Conservation (phyloP, 2,113 vertebrate species). For the Tetrax tetrax region DNA sequence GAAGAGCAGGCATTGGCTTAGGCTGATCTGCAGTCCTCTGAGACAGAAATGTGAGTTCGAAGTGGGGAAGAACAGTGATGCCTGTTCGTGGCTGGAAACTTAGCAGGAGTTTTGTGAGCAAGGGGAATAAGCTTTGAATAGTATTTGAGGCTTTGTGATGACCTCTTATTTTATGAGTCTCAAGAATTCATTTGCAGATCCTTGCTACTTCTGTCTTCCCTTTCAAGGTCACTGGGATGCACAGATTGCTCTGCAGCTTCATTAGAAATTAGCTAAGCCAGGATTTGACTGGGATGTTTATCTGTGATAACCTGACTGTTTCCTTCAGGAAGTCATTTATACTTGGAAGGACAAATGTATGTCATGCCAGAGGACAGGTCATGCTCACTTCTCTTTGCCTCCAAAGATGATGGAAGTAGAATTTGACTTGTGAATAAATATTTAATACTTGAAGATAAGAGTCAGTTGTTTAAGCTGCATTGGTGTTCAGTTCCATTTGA, state of each 20-base stretch:
- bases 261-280: neutral
- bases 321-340: neutral
- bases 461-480: neutral
- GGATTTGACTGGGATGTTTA: neutral
- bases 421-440: neutral
- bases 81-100: neutral
- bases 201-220: neutral
- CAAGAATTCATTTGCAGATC: neutral
- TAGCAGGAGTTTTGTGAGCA: neutral
- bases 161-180: neutral
- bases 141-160: neutral
- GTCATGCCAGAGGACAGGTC: neutral
- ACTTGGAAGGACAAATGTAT: neutral
- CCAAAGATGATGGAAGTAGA: neutral
- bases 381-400: neutral
- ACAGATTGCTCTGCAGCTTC: neutral
- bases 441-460: accelerated
- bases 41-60: neutral
- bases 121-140: neutral
- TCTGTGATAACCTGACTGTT: neutral
- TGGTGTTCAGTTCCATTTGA: neutral
- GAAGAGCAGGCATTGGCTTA: neutral
- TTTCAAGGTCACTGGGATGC: neutral
- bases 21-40: neutral
- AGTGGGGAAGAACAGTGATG: neutral